These are phyloP conservation scores for Hemicordylus capensis DNA, from an alignment of 2,113 vertebrate genomes.

Conservation along the genomic window DNA sequence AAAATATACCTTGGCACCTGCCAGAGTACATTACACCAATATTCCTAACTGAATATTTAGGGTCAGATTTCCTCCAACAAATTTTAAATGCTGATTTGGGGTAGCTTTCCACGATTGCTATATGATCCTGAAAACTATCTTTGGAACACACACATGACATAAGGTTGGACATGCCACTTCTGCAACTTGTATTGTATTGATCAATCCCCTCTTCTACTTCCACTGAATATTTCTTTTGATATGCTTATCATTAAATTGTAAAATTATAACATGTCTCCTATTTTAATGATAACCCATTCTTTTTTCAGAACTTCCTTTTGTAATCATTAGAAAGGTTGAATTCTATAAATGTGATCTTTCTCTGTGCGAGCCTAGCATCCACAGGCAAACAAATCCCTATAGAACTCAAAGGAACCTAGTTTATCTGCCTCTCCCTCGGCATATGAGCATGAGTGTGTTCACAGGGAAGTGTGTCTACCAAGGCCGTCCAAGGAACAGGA, in stretches of 20 bases:
- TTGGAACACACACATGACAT: background rate
- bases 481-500: no score
- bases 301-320: background rate
- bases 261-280: background rate
- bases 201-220: background rate
- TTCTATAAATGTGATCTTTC: background rate
- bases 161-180: background rate
- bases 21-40: background rate
- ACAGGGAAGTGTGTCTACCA: no score
- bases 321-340: background rate
- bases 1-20: slow-evolving; percentile 11
- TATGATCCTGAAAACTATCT: background rate
- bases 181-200: background rate
- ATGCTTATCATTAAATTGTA: background rate
- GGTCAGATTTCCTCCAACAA: no score
- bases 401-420: no score
- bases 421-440: no score
- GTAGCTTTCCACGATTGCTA: background rate
- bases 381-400: no score
- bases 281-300: background rate
- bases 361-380: no score
- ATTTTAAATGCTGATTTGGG: background rate
- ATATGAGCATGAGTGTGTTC: no score
- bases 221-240: background rate
- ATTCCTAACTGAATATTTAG: background rate